Evolutionary conservation across 2,888 invertebrate genomes (phyloP), one percentile per base, ranked within the genome.

Genomic region (Heteropelma amictum): DNA sequence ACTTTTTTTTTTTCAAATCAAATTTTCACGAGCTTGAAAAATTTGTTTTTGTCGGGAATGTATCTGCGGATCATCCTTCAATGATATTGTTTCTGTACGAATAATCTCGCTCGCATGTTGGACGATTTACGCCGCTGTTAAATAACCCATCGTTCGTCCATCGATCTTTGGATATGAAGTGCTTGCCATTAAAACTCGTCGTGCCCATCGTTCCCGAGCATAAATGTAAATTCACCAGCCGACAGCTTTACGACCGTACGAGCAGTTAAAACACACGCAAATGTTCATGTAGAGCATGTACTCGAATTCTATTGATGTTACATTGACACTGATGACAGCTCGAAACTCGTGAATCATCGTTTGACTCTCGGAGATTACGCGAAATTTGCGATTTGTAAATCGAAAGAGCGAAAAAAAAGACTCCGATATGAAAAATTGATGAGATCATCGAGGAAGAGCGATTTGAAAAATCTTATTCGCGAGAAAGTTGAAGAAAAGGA

Each of bases 231-330:
- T 56, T 21, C 42, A 33, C 7, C 42, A 17, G n/a, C 45, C 35
- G 47, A 67, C 19, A 17, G 35, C 8, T 67, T 56, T 67, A 67
- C 56, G 67, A 65, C 33, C 45, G 56, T 35, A 35, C n/a, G 45
- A 19, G n/a, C 7, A 26, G 33, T 33, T 45, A 19, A 10, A 49
- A 47, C 49, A 49, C 28, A 68, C 47, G 35, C 42, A 42, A 45
- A 35, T n/a, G n/a, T n/a, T n/a, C n/a, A 65, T 42, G 23, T 42
- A 14, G 23, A 40, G 26, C 10, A 35, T 40, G 8, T 10, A 23
- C 14, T 53, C 23, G 14, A 30, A 54, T n/a, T 30, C 10, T 33
- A n/a, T 30, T 23, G n/a, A n/a, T n/a, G 12, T 64, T 21, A 6
- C 14, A 8, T 33, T n/a, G 30, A 54, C 12, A 54, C 54, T 23